Evolutionary conservation across 2,888 invertebrate species (phyloP).

Genomic region (Acrocyrtus sp.): DNA sequence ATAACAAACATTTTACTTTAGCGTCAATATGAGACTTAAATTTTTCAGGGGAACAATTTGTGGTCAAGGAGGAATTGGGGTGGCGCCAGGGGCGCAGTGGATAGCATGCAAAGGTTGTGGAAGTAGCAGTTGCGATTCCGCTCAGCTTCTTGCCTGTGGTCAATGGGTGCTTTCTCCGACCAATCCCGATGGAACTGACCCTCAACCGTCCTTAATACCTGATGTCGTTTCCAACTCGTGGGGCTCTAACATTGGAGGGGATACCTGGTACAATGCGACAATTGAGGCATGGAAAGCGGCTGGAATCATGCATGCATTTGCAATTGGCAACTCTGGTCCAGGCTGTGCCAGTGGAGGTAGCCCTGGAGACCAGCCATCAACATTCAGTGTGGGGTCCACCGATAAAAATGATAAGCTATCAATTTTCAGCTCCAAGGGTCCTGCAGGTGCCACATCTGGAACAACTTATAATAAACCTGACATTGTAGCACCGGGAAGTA

Average conservation of each 20-base stretch:
- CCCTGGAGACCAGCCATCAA: slow-evolving; percentile 22
- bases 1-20: too few relatives aligned
- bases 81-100: slow-evolving; percentile 22
- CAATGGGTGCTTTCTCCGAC: slow-evolving; percentile 37
- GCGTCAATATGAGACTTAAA: too few relatives aligned
- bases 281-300: slow-evolving; percentile 39
- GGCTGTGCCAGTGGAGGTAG: slow-evolving; percentile 11
- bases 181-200: slow-evolving; percentile 13
- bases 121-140: slow-evolving; percentile 7
- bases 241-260: slow-evolving; percentile 10
- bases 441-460: slow-evolving; percentile 3
- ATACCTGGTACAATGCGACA: slow-evolving; percentile 26
- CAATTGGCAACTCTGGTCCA: slow-evolving; percentile 37
- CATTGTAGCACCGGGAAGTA: slow-evolving; percentile 23
- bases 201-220: slow-evolving; percentile 10
- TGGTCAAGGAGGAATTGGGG: slow-evolving; percentile 18
- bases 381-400: slow-evolving; percentile 24
- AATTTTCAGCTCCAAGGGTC: slow-evolving; percentile 21
- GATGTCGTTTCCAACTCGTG: slow-evolving; percentile 32
- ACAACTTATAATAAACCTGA: not conserved
- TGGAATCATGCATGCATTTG: slow-evolving; percentile 33
- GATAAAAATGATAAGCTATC: slow-evolving; percentile 25
- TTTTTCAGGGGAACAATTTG: slow-evolving; percentile 26
- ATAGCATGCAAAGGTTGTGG: slow-evolving; percentile 24
- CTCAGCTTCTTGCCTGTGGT: slow-evolving; percentile 13